phyloP scores from a whole-genome alignment of 2,888 invertebrate genomes.

The Deilephila elpenor region DNA sequence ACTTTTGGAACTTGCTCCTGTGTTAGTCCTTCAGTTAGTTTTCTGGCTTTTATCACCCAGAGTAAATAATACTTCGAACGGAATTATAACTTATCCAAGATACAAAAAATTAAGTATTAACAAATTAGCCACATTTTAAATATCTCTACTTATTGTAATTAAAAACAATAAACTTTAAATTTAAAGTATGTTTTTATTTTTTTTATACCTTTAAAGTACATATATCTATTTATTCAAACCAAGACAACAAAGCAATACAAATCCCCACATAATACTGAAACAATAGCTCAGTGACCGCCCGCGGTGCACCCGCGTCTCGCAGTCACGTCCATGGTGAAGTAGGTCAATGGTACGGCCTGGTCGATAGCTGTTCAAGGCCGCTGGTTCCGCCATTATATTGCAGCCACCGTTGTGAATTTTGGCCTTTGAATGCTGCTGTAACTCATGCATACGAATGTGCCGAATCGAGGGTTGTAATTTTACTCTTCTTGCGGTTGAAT shows the following conservation, averaged over 20 bases:
- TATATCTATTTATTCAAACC: background rate
- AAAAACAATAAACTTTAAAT: too few relatives aligned
- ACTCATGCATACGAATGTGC: background rate
- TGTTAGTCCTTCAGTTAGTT: too few relatives aligned
- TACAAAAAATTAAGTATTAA: too few relatives aligned
- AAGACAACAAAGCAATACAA: background rate
- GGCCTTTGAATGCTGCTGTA: background rate
- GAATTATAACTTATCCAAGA: too few relatives aligned
- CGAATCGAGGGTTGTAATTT: background rate
- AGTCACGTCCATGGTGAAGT: constrained; percentile 29
- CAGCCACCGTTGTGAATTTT: constrained; percentile 17
- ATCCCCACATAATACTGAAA: background rate
- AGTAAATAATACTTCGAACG: too few relatives aligned
- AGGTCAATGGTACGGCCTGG: constrained; percentile 36
- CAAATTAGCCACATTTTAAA: too few relatives aligned
- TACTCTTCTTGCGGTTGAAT: background rate
- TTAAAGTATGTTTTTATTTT: too few relatives aligned
- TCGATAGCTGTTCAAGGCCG: constrained; percentile 34
- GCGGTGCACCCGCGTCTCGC: background rate
- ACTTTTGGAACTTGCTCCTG: too few relatives aligned
- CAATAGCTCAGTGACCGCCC: background rate
- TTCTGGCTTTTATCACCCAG: too few relatives aligned
- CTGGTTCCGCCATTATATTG: background rate
- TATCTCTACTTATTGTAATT: too few relatives aligned
- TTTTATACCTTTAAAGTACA: background rate